phyloP scores from a whole-genome alignment of 1,140 invertebrate species.

The Diplogasteroides magnus region DNA sequence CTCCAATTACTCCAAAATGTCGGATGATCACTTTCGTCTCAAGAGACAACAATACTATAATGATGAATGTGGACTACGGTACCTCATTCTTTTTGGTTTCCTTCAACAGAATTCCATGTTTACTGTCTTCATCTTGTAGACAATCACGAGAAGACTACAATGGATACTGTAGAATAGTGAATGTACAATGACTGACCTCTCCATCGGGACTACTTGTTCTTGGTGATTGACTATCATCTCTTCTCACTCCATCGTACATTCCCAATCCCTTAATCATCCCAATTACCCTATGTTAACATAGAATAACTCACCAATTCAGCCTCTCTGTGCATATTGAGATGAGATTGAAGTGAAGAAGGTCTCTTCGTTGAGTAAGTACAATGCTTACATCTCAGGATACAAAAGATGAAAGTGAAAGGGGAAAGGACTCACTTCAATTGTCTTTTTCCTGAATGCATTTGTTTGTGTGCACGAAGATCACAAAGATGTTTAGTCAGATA shows the following conservation, averaged over 20 bases:
- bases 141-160: too few relatives aligned
- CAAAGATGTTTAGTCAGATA: conserved; percentile 3
- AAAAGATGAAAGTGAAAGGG: background rate
- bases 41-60: too few relatives aligned
- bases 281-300: background rate
- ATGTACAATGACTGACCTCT: background rate
- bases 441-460: conserved; percentile 2
- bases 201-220: background rate
- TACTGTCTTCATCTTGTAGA: too few relatives aligned
- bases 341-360: background rate
- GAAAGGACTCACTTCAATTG: background rate
- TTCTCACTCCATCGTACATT: background rate
- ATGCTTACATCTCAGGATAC: conserved; percentile 1
- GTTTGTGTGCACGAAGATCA: background rate
- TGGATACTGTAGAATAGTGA: too few relatives aligned
- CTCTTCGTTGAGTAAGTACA: conserved; percentile 10
- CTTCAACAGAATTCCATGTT: too few relatives aligned
- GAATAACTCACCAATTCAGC: background rate
- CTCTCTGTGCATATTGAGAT: conserved; percentile 1
- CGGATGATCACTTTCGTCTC: background rate
- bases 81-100: too few relatives aligned
- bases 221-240: too few relatives aligned
- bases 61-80: too few relatives aligned
- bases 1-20: background rate
- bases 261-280: background rate